These are phyloP conservation scores for Caenorhabditis sulstoni DNA, from an alignment of 2,888 invertebrate genomes.

Conservation along the genomic window DNA sequence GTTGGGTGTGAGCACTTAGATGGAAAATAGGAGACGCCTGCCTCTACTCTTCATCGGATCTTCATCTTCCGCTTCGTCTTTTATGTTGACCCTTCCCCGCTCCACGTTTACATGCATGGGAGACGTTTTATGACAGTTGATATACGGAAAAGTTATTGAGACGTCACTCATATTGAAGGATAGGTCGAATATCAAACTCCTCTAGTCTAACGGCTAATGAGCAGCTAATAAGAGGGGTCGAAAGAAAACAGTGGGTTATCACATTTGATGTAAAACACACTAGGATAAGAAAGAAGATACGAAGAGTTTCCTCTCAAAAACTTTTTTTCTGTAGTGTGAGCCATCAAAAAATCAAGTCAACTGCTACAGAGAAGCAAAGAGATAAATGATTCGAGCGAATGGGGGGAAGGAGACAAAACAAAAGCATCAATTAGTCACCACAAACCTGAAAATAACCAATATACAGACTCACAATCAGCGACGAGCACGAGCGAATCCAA, in stretches of 20 bases:
- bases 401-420: background rate
- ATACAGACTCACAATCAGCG: no score
- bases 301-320: no score
- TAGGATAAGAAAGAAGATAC: no score
- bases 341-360: no score
- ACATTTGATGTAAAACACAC: conserved; percentile 6
- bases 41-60: conserved; percentile 15
- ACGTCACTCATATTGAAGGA: conserved; percentile 52
- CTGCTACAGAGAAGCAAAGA: no score
- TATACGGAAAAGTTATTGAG: conserved; percentile 23
- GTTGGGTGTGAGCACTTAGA: conserved; percentile 37
- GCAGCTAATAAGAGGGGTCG: conserved; percentile 17
- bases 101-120: conserved; percentile 35
- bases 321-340: no score
- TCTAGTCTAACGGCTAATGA: no score
- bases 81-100: background rate
- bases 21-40: conserved; percentile 22
- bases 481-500: background rate
- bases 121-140: conserved; percentile 38
- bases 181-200: conserved; percentile 30
- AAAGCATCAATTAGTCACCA: background rate
- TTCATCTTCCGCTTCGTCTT: background rate
- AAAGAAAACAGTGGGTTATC: conserved; percentile 2
- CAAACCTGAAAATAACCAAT: background rate
- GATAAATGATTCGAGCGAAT: background rate